Evolutionary conservation across 1,140 invertebrate genomes (phyloP), one percentile per base, ranked within the genome.

Genomic region (Chymomyza costata): DNA sequence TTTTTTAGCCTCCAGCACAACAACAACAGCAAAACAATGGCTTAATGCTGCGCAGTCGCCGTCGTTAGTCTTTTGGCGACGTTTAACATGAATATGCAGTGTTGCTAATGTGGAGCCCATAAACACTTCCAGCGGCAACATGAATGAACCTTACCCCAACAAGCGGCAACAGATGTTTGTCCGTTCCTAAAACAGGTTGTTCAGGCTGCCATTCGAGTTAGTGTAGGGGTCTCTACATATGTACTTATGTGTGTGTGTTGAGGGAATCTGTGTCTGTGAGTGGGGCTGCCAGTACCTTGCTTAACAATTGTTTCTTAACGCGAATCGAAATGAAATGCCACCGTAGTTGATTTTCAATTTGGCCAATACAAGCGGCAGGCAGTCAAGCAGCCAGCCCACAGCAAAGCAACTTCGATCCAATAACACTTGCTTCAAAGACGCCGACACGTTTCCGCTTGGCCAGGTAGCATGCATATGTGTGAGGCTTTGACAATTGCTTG

Each of bases 71-170:
- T 78, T 78, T 78, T 78, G 71, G 73, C 73, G 73, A 78, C 76
- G 69, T 65, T 71, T 62, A 82, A 82, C 78, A 82, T 82, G 78
- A 82, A 82, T 82, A 82, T 82, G 78, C 78, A 82, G 78, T 82
- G 78, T 82, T 65, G 78, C 78, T 82, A 82, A 82, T 82, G 78
- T 82, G 78, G 78, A 82, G 78, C 78, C 78, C 78, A 82, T 82
- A 82, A 82, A 82, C 78, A 82, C 78, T 82, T 82, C 64, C 55
- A 81, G 67, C 73, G 73, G 73, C 74, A 81, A 80, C 73, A 81
- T 80, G 74, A 80, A 80, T 80, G 68, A 35, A 32, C 55, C 54
- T 28, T 35, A 58, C 48, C 60, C 44, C 53, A 41, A 41, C 30
- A 38, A 32, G 44, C 49, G 55, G 43, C 38, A 65, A 65, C 64